Base-by-base conservation (phyloP, 2,113 vertebrate species). In the Trogon surrucura region DNA sequence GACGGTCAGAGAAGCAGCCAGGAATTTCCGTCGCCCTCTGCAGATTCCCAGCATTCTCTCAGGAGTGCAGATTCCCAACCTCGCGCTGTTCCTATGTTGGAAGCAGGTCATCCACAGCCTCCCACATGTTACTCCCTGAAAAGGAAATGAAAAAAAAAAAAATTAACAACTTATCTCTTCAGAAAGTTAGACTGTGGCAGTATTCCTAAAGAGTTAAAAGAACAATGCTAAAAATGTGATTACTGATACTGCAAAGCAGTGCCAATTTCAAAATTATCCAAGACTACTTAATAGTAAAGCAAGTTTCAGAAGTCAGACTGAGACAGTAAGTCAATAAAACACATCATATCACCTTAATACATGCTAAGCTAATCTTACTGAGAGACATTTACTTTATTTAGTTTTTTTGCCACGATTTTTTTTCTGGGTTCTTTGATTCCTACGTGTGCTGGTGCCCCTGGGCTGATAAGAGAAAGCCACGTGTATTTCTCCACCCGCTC, bases 1-100 rank as follows among this genome's bases (percentile, higher is more conserved):
- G 95, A 99, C 91, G 36, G 98, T 99, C 83, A 99, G 96, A 77
- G 99, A 99, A 95, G 99, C 99, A 97, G 98, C 99, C 98, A 99
- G 98, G 98, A 99, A 99, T 98, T 99, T 99, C 98, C 99, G 98
- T 98, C 99, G 98, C 96, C 99, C 99, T 89, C 99, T 99, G 98
- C 99, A 99, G 98, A 99, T 99, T 97, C 99, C 99, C 98, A 99
- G 99, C 99, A 99, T 99, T 98, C 98, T 99, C 98, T 98, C 98
- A 86, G 96, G 96, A 96, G 97, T 97, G 97, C 88, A 97, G 95
- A 96, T 96, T 97, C 94, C 96, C 98, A 98, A 96, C 95, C 86
- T 94, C 87, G 91, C n/a, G 84, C 92, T 95, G 98, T 94, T 98
- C 98, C 99, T 99, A 98, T 97, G 98, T 98, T 4, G 97, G 97